These are phyloP conservation scores for Calonectris borealis DNA, from an alignment of 2,113 vertebrate species.

Conservation along the genomic window DNA sequence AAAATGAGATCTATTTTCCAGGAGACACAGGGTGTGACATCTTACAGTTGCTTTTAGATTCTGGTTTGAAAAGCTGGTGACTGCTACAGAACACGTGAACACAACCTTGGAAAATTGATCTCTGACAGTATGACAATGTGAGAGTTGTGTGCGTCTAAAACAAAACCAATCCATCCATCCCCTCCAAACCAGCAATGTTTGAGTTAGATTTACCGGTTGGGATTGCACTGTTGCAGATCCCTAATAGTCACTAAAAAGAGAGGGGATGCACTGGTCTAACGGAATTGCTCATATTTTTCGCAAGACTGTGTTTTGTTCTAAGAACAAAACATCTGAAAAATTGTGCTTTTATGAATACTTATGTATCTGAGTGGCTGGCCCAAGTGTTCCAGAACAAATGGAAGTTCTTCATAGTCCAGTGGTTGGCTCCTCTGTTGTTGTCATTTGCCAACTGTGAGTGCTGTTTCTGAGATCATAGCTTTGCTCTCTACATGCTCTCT, in stretches of 20 bases:
- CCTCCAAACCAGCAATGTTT: background rate
- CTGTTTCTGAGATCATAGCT: background rate
- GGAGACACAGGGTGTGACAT: conserved; percentile 36
- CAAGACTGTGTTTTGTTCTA: background rate
- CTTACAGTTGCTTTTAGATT: background rate
- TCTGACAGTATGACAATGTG: background rate
- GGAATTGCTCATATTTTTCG: background rate
- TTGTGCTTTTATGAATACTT: background rate
- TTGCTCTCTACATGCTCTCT: accelerated
- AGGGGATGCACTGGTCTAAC: background rate
- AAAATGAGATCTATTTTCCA: conserved; percentile 50
- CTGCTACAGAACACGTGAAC: background rate
- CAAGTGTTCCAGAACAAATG: background rate
- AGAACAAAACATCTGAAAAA: background rate
- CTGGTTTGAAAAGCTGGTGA: background rate
- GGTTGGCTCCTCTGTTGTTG: background rate
- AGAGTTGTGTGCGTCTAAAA: background rate
- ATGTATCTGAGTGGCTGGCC: background rate
- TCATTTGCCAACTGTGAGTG: background rate
- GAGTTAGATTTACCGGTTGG: background rate
- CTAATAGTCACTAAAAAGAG: background rate
- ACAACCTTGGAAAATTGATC: background rate
- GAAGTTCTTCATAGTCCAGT: background rate
- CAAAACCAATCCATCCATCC: background rate
- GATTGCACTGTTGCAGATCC: background rate